These are phyloP conservation scores for Drosophila greeni DNA, from an alignment of 2,888 invertebrate species.

Conservation along the genomic window DNA sequence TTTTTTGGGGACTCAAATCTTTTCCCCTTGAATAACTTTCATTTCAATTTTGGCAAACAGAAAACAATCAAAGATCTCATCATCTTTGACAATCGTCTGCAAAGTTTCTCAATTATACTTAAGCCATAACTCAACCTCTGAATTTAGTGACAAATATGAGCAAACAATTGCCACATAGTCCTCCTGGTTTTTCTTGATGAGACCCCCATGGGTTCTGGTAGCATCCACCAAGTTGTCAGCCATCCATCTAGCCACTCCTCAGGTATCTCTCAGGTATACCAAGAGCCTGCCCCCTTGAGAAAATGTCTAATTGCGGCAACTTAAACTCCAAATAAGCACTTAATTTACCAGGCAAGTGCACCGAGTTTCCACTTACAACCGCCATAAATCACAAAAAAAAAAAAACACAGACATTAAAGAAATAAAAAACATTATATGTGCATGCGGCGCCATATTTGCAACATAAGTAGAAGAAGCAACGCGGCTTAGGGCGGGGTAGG, in stretches of 20 bases:
- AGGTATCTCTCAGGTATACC: constrained; percentile 42
- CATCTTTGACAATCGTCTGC: constrained; percentile 29
- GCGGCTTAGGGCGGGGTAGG: constrained; percentile 13
- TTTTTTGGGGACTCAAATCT: not conserved
- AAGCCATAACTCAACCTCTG: not conserved
- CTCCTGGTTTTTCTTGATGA: constrained; percentile 13
- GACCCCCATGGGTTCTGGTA: constrained; percentile 13
- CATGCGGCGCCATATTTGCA: constrained; percentile 42
- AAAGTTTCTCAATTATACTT: constrained; percentile 41
- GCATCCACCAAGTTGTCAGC: constrained; percentile 35
- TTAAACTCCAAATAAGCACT: constrained; percentile 71
- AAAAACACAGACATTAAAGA: constrained; percentile 17
- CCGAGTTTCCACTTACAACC: constrained; percentile 51
- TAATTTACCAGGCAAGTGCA: constrained; percentile 70
- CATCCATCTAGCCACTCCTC: constrained; percentile 33
- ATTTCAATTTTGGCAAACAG: constrained; percentile 3
- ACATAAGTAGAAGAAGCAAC: constrained; percentile 30
- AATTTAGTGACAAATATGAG: constrained; percentile 16
- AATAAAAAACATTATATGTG: constrained; percentile 21
- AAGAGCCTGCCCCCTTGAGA: constrained; percentile 50
- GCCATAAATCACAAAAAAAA: constrained; percentile 44
- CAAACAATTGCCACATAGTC: constrained; percentile 24
- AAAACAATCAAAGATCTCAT: constrained; percentile 17
- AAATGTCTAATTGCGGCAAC: constrained; percentile 67
- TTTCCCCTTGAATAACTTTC: constrained; percentile 8